Evolutionary conservation across 2,888 invertebrate genomes (phyloP).

Genomic region (Drosophila tripunctata): DNA sequence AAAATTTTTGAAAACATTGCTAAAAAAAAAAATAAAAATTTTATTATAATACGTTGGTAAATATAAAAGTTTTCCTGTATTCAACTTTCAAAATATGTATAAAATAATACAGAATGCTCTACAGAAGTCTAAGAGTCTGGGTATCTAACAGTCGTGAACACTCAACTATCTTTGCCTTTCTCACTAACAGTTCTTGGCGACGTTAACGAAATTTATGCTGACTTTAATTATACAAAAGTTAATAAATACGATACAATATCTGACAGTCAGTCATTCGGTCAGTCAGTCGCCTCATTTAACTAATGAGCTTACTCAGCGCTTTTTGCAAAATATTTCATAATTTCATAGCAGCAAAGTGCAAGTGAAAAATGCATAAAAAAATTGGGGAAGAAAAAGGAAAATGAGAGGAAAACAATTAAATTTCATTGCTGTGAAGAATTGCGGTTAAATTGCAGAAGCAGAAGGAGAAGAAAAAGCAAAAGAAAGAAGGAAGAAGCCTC

Average conservation of each 20-base stretch:
- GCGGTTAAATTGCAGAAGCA: constrained; percentile 23
- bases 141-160: not conserved
- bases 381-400: not conserved
- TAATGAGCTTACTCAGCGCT: constrained; percentile 72
- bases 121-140: not conserved
- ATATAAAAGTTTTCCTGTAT: too few species aligned
- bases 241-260: not conserved
- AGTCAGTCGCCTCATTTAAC: constrained; percentile 32
- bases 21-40: too few species aligned
- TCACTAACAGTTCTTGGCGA: not conserved
- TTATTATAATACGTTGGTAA: too few species aligned
- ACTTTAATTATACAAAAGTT: not conserved
- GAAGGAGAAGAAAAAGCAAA: too few species aligned
- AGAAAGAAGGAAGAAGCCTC: constrained; percentile 45
- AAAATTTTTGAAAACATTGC: too few species aligned
- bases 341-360: constrained; percentile 55
- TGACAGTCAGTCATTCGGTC: not conserved
- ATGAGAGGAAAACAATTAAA: constrained; percentile 7
- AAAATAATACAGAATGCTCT: too few species aligned
- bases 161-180: not conserved
- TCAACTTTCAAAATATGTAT: too few species aligned
- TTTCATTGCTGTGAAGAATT: constrained; percentile 32
- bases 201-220: constrained; percentile 19
- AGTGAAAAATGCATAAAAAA: constrained; percentile 22
- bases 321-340: constrained; percentile 67